Evolutionary conservation across 2,113 vertebrate species (phyloP), one percentile per base, ranked within the genome.

Genomic region (Zingel zingel): DNA sequence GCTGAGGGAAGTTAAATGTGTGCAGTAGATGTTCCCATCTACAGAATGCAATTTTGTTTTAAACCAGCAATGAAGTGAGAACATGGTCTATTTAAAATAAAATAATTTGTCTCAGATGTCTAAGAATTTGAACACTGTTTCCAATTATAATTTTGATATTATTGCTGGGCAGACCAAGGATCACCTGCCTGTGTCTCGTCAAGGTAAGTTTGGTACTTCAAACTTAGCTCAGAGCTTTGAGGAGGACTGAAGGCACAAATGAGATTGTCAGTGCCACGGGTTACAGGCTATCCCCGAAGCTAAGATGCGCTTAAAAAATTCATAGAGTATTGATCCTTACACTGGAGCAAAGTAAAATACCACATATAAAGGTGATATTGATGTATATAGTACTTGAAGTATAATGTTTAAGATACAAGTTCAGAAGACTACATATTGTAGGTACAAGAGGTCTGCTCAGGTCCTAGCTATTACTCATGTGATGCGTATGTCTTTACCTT

Each of bases 281-380:
- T 88, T 88, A 86, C 77, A 81, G 74, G 71, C 79, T 79, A 82
- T 82, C 74, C 77, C 54, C 10, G 66, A 66, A 83, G 89, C 82
- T 77, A 83, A 87, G 91, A 93, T 82, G 79, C 79, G 78, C 89
- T 92, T 91, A 89, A 91, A 94, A 43, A 95, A 95, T 95, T 94
- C 94, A 95, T 95, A 93, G 94, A 94, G 84, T 95, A 95, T 95
- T 77, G 95, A 95, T 95, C 89, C 81, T 78, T 63, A 54, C 77
- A 84, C 89, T 88, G 53, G 30, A 88, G 86, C 84, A 89, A 93
- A 92, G 88, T 90, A 89, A 92, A 95, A 93, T 80, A 91, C 69
- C 81, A 87, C 81, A 84, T 92, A 88, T 87, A 88, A 88, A 90
- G 81, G 85, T 85, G 80, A 87, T 92, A 93, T 93, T 89, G 89